Evolutionary conservation across 2,797 vertebrate species (phyloP).

Genomic region (Parambassis ranga): DNA sequence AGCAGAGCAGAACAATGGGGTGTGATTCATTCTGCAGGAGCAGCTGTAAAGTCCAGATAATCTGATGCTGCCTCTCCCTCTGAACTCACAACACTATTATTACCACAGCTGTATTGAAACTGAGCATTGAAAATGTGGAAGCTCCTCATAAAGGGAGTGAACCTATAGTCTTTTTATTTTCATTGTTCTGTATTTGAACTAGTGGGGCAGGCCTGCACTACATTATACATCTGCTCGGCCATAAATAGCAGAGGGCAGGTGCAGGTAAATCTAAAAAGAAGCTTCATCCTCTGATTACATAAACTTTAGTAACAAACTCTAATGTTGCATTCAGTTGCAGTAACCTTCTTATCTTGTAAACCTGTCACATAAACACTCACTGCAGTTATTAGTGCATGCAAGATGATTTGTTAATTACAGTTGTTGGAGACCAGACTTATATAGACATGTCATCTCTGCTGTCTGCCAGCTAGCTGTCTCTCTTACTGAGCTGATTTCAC

Average conservation of each 20-base stretch:
- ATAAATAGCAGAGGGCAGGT: not conserved
- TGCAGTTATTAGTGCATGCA: not conserved
- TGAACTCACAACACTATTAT: conserved; percentile 20
- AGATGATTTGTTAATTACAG: not conserved
- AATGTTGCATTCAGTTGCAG: conserved; percentile 8
- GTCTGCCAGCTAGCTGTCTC: conserved; percentile 6
- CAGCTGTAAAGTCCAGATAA: conserved; percentile 54
- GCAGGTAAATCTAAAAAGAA: not conserved
- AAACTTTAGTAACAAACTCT: not conserved
- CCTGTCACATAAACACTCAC: no score
- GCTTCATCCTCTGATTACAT: no score
- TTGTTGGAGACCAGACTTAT: not conserved
- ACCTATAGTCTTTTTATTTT: no score
- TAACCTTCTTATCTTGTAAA: no score
- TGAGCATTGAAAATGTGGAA: not conserved
- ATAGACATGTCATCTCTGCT: conserved; percentile 7
- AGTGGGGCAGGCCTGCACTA: no score
- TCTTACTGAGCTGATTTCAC: conserved; percentile 8
- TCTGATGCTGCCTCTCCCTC: conserved; percentile 23
- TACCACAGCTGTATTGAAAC: not conserved
- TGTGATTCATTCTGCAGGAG: conserved; percentile 45
- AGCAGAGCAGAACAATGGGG: conserved; percentile 44
- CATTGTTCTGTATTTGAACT: no score
- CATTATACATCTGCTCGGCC: not conserved
- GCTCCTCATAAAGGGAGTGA: no score